Percentiles rank a stretch among this genome's conserved stretches.
Conservation (phyloP, 2,888 invertebrate species). For the Agriopis leucophaearia region DNA sequence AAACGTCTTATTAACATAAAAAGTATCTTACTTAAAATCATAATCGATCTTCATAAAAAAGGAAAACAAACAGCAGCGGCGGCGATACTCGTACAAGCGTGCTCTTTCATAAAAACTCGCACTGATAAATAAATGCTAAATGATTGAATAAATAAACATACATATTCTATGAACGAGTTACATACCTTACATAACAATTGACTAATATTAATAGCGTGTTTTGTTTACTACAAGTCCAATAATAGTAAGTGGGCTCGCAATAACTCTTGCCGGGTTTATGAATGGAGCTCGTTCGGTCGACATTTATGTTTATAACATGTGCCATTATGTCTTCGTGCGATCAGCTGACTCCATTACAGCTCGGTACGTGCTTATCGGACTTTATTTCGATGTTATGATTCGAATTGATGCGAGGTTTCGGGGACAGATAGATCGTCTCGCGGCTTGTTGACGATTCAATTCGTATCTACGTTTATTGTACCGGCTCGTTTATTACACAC, state of each 20-base stretch:
- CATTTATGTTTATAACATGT: slow-evolving; percentile 68
- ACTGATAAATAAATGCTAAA: slow-evolving; percentile 46
- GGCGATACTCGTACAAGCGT: slow-evolving; percentile 12
- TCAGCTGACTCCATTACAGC: slow-evolving; percentile 42
- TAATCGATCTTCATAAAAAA: slow-evolving; percentile 41
- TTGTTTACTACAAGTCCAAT: slow-evolving; percentile 69
- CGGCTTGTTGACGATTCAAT: not conserved
- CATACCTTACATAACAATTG: slow-evolving; percentile 46
- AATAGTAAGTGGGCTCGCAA: slow-evolving; percentile 60
- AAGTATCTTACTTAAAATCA: slow-evolving; percentile 29
- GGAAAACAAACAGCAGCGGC: slow-evolving; percentile 32
- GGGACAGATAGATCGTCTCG: slow-evolving; percentile 7
- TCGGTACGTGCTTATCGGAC: slow-evolving; percentile 39
- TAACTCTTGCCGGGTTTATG: slow-evolving; percentile 73
- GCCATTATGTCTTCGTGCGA: slow-evolving; percentile 35
- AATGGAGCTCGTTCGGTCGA: slow-evolving; percentile 64
- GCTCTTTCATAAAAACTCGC: slow-evolving; percentile 35
- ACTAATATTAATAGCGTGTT: slow-evolving; percentile 54
- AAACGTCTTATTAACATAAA: slow-evolving; percentile 32
- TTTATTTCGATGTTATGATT: slow-evolving; percentile 26
- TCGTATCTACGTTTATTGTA: not conserved
- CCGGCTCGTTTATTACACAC: slow-evolving; percentile 12
- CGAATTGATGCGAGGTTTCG: slow-evolving; percentile 9
- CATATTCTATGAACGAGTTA: slow-evolving; percentile 40
- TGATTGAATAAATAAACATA: slow-evolving; percentile 47